phyloP scores from a whole-genome alignment of 1,140 invertebrate genomes.

The Lordiphosa mommai region DNA sequence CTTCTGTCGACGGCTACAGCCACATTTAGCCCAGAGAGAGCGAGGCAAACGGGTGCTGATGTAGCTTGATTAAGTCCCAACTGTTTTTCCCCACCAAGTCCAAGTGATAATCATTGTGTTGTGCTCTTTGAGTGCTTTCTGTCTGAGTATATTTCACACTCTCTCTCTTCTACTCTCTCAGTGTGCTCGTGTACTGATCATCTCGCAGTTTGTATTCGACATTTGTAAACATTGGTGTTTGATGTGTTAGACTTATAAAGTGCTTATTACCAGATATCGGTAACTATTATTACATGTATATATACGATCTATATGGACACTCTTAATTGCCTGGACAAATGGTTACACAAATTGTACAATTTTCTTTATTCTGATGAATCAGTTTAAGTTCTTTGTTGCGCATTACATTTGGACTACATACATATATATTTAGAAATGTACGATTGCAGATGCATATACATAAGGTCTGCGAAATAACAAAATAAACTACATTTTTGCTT shows the following conservation, averaged over 20 bases:
- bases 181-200: slow-evolving; percentile 1
- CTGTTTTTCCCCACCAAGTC: background rate
- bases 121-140: slow-evolving; percentile 5
- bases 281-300: background rate
- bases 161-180: background rate
- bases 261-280: background rate
- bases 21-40: background rate
- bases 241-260: background rate
- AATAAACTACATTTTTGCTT: no score
- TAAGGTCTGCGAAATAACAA: no score
- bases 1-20: background rate
- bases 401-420: no score
- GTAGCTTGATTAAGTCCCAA: slow-evolving; percentile 3
- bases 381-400: no score
- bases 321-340: background rate
- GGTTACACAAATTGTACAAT: background rate
- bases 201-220: slow-evolving; percentile 14
- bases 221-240: slow-evolving; percentile 21
- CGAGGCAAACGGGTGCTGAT: background rate
- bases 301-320: background rate
- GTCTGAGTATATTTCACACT: no score
- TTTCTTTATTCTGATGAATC: no score
- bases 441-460: no score
- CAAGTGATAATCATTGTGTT: slow-evolving; percentile 3
- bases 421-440: no score